phyloP scores from a whole-genome alignment of 2,888 invertebrate species.

The Caenorhabditis wallacei region DNA sequence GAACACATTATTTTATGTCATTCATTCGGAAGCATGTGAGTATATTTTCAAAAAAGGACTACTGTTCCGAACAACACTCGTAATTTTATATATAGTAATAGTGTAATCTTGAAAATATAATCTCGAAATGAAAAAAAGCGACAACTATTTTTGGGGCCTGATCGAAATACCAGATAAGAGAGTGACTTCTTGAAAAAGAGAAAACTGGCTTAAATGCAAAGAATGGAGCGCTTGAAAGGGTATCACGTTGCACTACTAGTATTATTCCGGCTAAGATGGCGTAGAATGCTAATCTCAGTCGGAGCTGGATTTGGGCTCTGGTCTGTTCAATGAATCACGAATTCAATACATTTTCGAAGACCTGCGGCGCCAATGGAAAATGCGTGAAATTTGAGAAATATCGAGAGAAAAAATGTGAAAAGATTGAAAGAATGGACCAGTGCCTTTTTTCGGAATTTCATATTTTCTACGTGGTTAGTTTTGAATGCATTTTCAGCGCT shows the following conservation, averaged over 20 bases:
- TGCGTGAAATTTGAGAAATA: slow-evolving; percentile 50
- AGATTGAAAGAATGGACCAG: slow-evolving; percentile 21
- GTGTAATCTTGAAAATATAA: slow-evolving; percentile 2
- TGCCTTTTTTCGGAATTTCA: slow-evolving; percentile 13
- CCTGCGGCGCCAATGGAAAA: neutral
- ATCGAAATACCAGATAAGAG: slow-evolving; percentile 32
- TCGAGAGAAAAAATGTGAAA: slow-evolving; percentile 6
- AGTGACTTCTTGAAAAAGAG: neutral
- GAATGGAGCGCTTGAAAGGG: slow-evolving; percentile 25
- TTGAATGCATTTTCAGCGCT: slow-evolving; percentile 21
- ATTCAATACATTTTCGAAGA: slow-evolving; percentile 52
- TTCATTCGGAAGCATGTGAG: neutral
- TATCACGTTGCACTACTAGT: slow-evolving; percentile 50
- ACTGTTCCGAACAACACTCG: neutral
- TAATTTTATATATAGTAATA: neutral
- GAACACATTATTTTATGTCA: neutral
- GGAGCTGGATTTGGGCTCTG: slow-evolving; percentile 4
- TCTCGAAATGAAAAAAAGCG: slow-evolving; percentile 10
- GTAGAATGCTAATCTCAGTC: slow-evolving; percentile 38
- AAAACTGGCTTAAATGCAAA: slow-evolving; percentile 35
- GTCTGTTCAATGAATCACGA: slow-evolving; percentile 13
- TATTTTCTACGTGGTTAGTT: slow-evolving; percentile 45
- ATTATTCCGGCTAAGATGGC: slow-evolving; percentile 29
- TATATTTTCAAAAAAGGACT: too few relatives aligned
- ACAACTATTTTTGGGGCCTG: neutral